These are phyloP conservation scores for Mixornis gularis DNA, from an alignment of 2,113 vertebrate genomes.

Conservation along the genomic window DNA sequence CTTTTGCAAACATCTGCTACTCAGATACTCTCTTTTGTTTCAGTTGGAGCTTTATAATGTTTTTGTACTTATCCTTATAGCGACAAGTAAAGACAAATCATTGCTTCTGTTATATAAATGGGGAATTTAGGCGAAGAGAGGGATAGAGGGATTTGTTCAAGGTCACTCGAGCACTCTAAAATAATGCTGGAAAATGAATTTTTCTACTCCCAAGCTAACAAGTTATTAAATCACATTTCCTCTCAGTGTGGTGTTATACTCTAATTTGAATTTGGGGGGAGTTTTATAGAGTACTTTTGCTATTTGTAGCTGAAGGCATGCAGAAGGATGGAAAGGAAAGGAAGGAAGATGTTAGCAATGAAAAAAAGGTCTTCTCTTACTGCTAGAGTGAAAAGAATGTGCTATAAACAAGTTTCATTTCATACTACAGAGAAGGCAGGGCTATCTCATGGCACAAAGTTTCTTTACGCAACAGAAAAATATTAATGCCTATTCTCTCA, in stretches of 20 bases:
- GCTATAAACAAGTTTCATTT: background rate
- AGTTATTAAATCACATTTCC: constrained; percentile 43
- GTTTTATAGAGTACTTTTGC: background rate
- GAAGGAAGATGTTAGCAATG: background rate
- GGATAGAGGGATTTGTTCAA: constrained; percentile 34
- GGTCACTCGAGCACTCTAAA: constrained; percentile 25
- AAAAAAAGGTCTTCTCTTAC: background rate
- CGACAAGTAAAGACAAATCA: background rate
- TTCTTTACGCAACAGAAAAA: background rate
- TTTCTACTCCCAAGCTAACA: constrained; percentile 47
- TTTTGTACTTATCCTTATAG: background rate
- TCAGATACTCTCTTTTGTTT: background rate
- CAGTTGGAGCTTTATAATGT: background rate
- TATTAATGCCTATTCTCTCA: background rate
- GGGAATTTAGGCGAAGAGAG: background rate
- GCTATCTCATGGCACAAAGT: background rate
- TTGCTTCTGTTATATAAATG: background rate
- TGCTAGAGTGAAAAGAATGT: background rate
- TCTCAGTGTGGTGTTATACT: background rate
- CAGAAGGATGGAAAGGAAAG: background rate
- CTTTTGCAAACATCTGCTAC: background rate
- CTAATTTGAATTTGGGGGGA: background rate
- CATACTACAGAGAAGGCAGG: background rate
- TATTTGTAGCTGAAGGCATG: background rate
- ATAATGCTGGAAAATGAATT: constrained; percentile 24